phyloP scores from a whole-genome alignment of 2,113 vertebrate genomes.

The Bubo blakistoni region DNA sequence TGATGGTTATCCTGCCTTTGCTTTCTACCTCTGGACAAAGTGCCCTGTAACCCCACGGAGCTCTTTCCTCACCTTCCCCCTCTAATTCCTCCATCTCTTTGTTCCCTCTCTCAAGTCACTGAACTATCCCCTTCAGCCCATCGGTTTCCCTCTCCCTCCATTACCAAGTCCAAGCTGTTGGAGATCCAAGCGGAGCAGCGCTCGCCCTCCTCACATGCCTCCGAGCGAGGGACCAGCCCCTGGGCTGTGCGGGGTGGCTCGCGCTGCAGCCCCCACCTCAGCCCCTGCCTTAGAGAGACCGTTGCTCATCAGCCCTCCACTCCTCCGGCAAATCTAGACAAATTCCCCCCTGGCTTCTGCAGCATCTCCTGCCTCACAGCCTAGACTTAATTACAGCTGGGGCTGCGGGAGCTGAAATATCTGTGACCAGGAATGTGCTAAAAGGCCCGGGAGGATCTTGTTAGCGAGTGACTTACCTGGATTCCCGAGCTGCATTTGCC shows the following conservation, averaged over 20 bases:
- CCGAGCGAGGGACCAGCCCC: not conserved
- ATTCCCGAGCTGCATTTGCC: not conserved
- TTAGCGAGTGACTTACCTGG: not conserved
- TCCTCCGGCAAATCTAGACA: not conserved
- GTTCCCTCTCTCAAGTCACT: not conserved
- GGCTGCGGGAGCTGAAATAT: slow-evolving; percentile 16
- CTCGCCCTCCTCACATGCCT: not conserved
- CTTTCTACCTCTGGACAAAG: not conserved
- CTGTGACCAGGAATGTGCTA: slow-evolving; percentile 3
- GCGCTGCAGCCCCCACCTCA: not conserved
- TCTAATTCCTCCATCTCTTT: not conserved
- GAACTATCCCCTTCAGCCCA: not conserved
- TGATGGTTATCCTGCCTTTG: not conserved
- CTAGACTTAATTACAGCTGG: slow-evolving; percentile 56
- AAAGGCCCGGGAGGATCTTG: slow-evolving; percentile 39
- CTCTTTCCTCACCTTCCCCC: not conserved
- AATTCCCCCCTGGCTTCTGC: not conserved
- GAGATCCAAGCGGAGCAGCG: not conserved
- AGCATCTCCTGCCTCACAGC: not conserved
- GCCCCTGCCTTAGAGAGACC: not conserved
- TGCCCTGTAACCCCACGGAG: rapidly evolving
- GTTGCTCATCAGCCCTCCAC: not conserved
- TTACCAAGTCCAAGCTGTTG: not conserved
- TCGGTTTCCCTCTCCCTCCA: not conserved
- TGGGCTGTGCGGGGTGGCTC: not conserved